These are phyloP conservation scores for Caenorhabditis sulstoni DNA, from an alignment of 2,888 invertebrate species.

Conservation along the genomic window DNA sequence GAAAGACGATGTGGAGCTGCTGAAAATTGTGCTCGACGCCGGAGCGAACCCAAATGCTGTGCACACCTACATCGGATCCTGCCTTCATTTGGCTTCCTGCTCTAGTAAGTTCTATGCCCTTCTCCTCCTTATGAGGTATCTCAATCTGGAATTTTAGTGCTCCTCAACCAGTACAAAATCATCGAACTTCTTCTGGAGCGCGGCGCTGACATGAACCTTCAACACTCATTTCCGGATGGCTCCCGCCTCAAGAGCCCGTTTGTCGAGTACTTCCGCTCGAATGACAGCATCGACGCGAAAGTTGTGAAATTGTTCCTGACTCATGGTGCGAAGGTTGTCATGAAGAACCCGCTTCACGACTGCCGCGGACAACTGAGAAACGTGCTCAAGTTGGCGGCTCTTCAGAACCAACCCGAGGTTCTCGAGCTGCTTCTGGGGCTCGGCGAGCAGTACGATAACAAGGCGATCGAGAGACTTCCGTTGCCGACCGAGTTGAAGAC, in stretches of 20 bases:
- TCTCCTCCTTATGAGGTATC: no score
- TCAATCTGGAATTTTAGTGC: conserved; percentile 54
- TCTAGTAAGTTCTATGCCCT: conserved; percentile 75
- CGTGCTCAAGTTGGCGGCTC: conserved; percentile 67
- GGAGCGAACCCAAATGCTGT: conserved; percentile 82
- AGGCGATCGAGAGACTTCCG: conserved; percentile 71
- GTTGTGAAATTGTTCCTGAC: conserved; percentile 71
- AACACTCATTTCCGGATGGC: conserved; percentile 70
- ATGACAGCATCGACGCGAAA: conserved; percentile 67
- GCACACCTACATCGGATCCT: conserved; percentile 81
- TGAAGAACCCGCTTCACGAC: conserved; percentile 71
- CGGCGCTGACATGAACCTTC: conserved; percentile 76
- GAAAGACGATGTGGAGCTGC: conserved; percentile 78
- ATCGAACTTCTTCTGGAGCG: conserved; percentile 64
- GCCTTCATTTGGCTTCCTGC: conserved; percentile 82
- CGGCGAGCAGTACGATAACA: conserved; percentile 69
- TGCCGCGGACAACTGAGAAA: conserved; percentile 76
- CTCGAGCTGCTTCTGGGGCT: conserved; percentile 68
- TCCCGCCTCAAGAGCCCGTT: conserved; percentile 75
- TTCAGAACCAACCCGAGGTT: conserved; percentile 69
- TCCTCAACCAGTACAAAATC: conserved; percentile 75
- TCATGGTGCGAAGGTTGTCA: conserved; percentile 73
- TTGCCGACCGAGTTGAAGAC: conserved; percentile 66
- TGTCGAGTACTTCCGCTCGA: conserved; percentile 71
- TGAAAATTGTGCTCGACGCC: conserved; percentile 81